Percentiles rank a stretch among this genome's conserved stretches.
Evolutionary conservation across 2,888 invertebrate genomes (phyloP).

Genomic region (Oscheius sp.): DNA sequence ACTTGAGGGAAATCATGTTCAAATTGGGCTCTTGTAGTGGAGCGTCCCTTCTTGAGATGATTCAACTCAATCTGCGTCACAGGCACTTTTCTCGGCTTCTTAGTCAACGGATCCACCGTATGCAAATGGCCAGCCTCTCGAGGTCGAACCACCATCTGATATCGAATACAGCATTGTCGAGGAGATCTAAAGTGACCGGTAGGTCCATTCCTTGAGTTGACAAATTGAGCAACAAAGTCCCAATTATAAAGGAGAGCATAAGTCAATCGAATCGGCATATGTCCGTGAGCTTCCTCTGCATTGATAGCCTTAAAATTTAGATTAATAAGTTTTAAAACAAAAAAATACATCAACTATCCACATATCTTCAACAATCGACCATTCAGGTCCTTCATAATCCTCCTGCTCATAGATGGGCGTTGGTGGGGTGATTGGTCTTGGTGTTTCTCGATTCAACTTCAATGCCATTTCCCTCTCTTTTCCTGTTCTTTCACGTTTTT

Average conservation of each 20-base stretch:
- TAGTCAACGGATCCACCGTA: conserved; percentile 53
- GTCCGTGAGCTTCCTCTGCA: conserved; percentile 21
- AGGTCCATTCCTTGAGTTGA: conserved; percentile 81
- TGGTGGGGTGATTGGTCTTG: conserved; percentile 25
- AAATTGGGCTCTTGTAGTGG: conserved; percentile 82
- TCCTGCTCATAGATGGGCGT: conserved; percentile 33
- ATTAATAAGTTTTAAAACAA: neutral
- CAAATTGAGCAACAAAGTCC: conserved; percentile 91
- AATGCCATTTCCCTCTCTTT: neutral
- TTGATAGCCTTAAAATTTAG: conserved; percentile 34
- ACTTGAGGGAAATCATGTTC: conserved; percentile 77
- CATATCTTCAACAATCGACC: conserved; percentile 90
- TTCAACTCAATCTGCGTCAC: conserved; percentile 38
- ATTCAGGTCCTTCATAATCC: conserved; percentile 79
- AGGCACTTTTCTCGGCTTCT: conserved; percentile 48
- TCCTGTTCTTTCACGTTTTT: neutral
- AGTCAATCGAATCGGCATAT: conserved; percentile 74
- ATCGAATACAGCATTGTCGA: conserved; percentile 88
- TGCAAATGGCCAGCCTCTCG: conserved; percentile 80
- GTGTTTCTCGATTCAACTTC: neutral
- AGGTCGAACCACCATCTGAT: conserved; percentile 87
- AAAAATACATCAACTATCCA: conserved; percentile 80
- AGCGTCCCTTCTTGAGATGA: conserved; percentile 71
- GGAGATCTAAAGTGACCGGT: conserved; percentile 78
- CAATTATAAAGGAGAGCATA: conserved; percentile 91